phyloP scores from a whole-genome alignment of 2,797 vertebrate genomes.

The Enteromius mattozi region DNA sequence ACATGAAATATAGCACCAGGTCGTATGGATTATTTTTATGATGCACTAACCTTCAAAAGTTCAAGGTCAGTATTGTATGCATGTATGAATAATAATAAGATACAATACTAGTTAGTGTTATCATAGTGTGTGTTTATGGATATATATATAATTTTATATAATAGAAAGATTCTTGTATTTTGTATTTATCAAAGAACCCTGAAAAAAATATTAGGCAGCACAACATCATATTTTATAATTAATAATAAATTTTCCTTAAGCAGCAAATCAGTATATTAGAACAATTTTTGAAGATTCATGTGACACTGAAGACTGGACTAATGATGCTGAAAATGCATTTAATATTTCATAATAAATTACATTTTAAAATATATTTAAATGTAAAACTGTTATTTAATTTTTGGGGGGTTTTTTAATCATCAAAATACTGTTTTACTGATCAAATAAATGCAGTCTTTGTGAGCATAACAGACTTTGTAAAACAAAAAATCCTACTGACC shows the following conservation, averaged over 20 bases:
- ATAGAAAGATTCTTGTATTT: neutral
- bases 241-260: neutral
- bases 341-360: neutral
- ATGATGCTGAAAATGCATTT: neutral
- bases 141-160: no score
- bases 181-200: neutral
- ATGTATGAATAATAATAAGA: no score
- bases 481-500: neutral
- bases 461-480: neutral
- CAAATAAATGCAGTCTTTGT: neutral
- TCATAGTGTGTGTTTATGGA: no score
- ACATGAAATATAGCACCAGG: neutral
- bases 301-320: neutral
- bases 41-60: neutral
- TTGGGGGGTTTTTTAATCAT: no score
- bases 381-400: neutral
- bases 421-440: neutral
- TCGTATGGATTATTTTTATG: neutral
- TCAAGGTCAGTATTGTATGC: neutral
- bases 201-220: neutral
- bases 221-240: neutral
- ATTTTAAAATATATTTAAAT: neutral
- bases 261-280: neutral
- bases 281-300: neutral
- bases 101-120: no score